Evolutionary conservation across 2,113 vertebrate species (phyloP).

Genomic region (Atractosteus spatula): DNA sequence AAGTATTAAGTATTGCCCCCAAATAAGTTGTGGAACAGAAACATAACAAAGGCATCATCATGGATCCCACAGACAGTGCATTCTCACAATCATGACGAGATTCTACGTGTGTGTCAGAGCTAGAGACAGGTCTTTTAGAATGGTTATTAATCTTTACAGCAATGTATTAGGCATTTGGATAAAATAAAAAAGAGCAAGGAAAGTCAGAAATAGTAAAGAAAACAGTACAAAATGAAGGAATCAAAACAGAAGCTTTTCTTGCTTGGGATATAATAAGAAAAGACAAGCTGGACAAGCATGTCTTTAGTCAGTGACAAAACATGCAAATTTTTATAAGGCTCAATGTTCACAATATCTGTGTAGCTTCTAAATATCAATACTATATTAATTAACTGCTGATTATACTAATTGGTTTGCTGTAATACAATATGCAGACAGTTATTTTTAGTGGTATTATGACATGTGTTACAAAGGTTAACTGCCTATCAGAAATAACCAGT

Average conservation of each 20-base stretch:
- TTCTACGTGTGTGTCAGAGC: slow-evolving; percentile 23
- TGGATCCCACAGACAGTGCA: slow-evolving; percentile 24
- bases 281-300: not conserved
- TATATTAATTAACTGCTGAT: too few species aligned
- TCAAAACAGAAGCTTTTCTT: too few species aligned
- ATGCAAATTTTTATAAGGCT: not conserved
- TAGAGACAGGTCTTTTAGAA: slow-evolving; percentile 22
- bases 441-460: too few species aligned
- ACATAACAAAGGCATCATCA: slow-evolving; percentile 31
- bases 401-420: too few species aligned
- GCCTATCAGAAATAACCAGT: too few species aligned
- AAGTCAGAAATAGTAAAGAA: too few species aligned
- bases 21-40: slow-evolving; percentile 2
- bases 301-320: too few species aligned
- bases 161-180: slow-evolving; percentile 7
- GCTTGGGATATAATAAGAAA: too few species aligned
- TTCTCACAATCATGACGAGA: slow-evolving; percentile 25
- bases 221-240: not conserved
- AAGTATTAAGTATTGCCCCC: not conserved
- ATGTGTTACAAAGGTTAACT: too few species aligned
- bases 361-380: too few species aligned
- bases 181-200: not conserved
- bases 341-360: too few species aligned
- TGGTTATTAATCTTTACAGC: slow-evolving; percentile 11
- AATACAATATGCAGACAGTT: too few species aligned